phyloP scores from a whole-genome alignment of 2,888 invertebrate species.

The Pteria penguin region DNA sequence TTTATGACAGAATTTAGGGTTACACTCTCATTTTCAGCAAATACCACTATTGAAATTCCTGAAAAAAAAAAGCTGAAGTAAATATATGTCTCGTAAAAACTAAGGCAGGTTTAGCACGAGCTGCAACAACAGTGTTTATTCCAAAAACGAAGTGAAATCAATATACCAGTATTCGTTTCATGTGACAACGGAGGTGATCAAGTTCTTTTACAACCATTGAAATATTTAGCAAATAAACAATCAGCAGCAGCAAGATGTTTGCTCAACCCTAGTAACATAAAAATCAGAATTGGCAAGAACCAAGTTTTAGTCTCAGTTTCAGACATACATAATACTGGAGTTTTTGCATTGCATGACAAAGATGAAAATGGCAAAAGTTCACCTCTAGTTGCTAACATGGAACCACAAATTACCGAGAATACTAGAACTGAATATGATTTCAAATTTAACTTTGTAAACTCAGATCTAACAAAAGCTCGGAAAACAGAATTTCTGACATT shows the following conservation, averaged over 20 bases:
- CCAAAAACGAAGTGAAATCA: conserved; percentile 5
- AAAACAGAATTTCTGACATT: background rate
- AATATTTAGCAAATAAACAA: background rate
- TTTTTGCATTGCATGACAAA: background rate
- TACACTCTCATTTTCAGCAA: background rate
- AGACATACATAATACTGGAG: background rate
- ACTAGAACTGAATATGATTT: background rate
- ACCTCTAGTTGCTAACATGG: background rate
- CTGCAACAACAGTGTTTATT: background rate
- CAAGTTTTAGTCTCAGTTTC: background rate
- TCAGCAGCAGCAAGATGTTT: conserved; percentile 10
- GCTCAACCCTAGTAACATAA: background rate
- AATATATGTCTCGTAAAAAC: background rate
- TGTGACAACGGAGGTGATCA: background rate
- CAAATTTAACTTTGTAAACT: background rate
- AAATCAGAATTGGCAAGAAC: background rate
- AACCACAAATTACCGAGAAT: background rate
- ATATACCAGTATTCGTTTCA: background rate
- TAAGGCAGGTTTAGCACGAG: background rate
- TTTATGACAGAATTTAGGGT: background rate
- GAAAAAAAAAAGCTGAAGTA: background rate
- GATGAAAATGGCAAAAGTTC: background rate
- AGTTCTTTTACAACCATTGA: conserved; percentile 13
- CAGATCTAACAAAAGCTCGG: background rate
- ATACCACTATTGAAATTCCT: background rate